These are phyloP conservation scores for Pterocles gutturalis DNA, from an alignment of 2,113 vertebrate genomes.

Conservation along the genomic window DNA sequence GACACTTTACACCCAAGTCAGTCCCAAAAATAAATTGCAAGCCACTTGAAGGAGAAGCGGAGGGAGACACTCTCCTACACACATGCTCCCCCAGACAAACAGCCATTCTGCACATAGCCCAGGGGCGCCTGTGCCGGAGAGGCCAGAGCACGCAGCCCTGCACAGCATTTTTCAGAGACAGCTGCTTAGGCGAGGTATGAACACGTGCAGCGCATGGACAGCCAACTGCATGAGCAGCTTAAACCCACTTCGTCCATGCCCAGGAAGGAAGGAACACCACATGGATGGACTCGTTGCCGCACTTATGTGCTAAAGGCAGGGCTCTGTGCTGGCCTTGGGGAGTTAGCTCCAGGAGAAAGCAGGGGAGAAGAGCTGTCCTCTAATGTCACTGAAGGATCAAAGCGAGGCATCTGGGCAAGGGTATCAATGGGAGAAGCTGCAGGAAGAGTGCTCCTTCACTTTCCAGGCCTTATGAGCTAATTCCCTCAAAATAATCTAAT, in stretches of 20 bases:
- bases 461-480: background rate
- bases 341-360: background rate
- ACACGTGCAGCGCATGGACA: fast-evolving
- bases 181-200: background rate
- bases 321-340: background rate
- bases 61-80: background rate
- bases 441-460: background rate
- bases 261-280: background rate
- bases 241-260: fast-evolving
- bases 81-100: background rate
- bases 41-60: background rate
- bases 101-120: background rate
- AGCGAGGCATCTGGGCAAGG: background rate
- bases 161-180: background rate
- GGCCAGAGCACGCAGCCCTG: fast-evolving
- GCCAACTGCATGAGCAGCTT: background rate
- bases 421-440: background rate
- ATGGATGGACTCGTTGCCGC: background rate
- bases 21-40: background rate
- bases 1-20: background rate
- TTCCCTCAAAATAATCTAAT: background rate
- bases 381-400: background rate
- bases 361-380: background rate
- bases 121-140: background rate
- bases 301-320: background rate